phyloP scores from a whole-genome alignment of 2,797 vertebrate species.

The Epinephelus malabaricus region DNA sequence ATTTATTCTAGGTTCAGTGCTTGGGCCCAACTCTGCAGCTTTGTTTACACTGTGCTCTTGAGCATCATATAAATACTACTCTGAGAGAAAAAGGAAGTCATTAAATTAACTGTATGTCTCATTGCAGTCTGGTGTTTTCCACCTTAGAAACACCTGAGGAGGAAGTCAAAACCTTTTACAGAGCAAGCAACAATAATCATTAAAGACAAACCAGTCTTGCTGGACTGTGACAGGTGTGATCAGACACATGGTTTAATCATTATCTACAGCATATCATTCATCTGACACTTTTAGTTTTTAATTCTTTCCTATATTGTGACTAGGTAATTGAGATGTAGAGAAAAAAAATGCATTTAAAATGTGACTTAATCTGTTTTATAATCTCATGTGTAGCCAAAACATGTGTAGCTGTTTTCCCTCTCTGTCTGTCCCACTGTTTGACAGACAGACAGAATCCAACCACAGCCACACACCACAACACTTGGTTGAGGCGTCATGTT shows the following conservation, averaged over 20 bases:
- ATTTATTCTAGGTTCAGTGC: background rate
- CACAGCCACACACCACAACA: slow-evolving; percentile 51
- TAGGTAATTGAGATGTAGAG: background rate
- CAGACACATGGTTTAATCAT: slow-evolving; percentile 28
- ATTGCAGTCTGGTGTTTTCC: background rate
- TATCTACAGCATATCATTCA: background rate
- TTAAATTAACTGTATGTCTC: background rate
- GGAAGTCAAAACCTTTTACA: slow-evolving; percentile 9
- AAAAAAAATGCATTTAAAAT: background rate
- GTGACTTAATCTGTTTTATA: background rate
- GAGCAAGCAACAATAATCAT: slow-evolving; percentile 1
- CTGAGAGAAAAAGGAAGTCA: background rate
- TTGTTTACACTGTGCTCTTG: slow-evolving; percentile 15
- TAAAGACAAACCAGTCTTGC: slow-evolving; percentile 48
- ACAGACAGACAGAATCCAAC: slow-evolving; percentile 8
- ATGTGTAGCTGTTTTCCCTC: background rate
- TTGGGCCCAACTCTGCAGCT: background rate
- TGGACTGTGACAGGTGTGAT: slow-evolving; percentile 11
- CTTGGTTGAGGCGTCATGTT: slow-evolving; percentile 42
- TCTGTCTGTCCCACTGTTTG: slow-evolving; percentile 7
- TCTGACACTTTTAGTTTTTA: too few relatives aligned
- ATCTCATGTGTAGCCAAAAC: background rate
- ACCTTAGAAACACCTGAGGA: slow-evolving; percentile 7
- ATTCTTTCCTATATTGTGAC: background rate
- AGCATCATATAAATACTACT: background rate